Percentiles rank a stretch among this genome's conserved stretches.
phyloP scores from a whole-genome alignment of 2,888 invertebrate genomes.

The Quadroppia sp. region DNA sequence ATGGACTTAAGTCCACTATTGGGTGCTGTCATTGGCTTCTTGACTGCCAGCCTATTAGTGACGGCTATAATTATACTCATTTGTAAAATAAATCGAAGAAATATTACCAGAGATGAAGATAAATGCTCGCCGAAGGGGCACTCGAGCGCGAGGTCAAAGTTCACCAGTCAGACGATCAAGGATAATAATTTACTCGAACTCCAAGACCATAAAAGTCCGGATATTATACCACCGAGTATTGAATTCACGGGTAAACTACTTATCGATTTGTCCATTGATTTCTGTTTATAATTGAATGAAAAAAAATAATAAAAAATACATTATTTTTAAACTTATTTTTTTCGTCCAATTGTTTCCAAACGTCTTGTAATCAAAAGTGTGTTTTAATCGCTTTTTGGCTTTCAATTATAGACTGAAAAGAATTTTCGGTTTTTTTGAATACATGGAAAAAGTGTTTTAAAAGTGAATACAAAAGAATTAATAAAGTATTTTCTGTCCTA shows the following conservation, averaged over 20 bases:
- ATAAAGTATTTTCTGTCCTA: neutral
- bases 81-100: slow-evolving; percentile 28
- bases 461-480: neutral
- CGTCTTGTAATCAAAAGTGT: neutral
- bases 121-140: neutral
- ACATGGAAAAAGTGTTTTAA: too few species aligned
- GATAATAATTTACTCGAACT: slow-evolving; percentile 10
- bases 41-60: slow-evolving; percentile 7
- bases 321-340: too few species aligned
- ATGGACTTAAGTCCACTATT: slow-evolving; percentile 17
- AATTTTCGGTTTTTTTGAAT: too few species aligned
- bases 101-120: neutral
- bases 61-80: slow-evolving; percentile 17
- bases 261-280: neutral
- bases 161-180: neutral
- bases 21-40: neutral
- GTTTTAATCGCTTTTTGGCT: too few species aligned
- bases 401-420: too few species aligned
- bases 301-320: too few species aligned
- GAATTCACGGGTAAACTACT: slow-evolving; percentile 33
- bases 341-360: neutral
- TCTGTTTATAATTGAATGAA: neutral
- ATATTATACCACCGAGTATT: slow-evolving; percentile 28
- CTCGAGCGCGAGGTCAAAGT: slow-evolving; percentile 12
- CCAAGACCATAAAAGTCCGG: slow-evolving; percentile 29